Percentiles rank a stretch among this genome's conserved stretches.
Conservation (phyloP, 2,113 vertebrate genomes). For the Cyprichromis sp. region DNA sequence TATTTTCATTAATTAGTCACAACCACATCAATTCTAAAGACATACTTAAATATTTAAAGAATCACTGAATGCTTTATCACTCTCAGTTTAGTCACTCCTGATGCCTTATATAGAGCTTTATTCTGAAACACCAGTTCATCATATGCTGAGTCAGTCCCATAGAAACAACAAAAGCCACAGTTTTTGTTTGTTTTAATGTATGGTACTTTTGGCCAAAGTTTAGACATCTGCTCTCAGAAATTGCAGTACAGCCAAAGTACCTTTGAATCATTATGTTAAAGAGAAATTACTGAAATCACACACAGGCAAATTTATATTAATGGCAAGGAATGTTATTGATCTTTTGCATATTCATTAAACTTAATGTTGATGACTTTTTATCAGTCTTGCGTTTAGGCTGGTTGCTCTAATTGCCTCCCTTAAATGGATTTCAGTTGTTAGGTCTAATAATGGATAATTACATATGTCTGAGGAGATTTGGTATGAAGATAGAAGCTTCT, state of each 20-base stretch:
- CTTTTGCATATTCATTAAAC: conserved; percentile 1
- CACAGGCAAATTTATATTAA: neutral
- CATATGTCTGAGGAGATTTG: conserved; percentile 19
- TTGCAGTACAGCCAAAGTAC: neutral
- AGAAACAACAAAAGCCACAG: neutral
- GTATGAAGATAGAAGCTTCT: conserved; percentile 20
- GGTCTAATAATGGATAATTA: conserved; percentile 50
- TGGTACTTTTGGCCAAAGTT: neutral
- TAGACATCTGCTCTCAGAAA: neutral
- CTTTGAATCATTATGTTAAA: neutral
- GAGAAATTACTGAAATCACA: neutral
- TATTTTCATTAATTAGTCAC: neutral
- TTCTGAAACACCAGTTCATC: neutral
- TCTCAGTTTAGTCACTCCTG: neutral
- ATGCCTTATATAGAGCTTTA: neutral
- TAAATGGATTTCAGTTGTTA: conserved; percentile 26
- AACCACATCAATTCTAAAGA: neutral
- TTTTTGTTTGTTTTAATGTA: neutral
- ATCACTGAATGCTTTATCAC: neutral
- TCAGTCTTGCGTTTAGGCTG: neutral
- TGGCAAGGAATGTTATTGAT: neutral
- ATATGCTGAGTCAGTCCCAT: neutral
- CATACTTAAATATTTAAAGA: neutral
- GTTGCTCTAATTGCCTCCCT: conserved; percentile 15
- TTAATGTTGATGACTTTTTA: neutral